Conservation (phyloP, 2,797 vertebrate species). For the Lophius americanus region DNA sequence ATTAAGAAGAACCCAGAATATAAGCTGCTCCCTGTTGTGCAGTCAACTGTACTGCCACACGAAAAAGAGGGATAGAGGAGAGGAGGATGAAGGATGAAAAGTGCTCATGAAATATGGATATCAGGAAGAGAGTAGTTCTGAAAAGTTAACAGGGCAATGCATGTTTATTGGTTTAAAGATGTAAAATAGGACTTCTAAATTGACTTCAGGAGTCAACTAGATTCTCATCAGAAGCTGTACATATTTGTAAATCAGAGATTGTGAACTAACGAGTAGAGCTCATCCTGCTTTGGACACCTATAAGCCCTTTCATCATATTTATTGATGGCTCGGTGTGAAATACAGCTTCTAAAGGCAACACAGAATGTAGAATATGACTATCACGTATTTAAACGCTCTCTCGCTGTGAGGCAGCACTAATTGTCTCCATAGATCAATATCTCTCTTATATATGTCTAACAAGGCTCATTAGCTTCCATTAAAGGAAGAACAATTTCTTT, state of each 20-base stretch:
- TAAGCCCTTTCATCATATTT: conserved; percentile 5
- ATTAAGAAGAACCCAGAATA: conserved; percentile 71
- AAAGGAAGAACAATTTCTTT: conserved; percentile 37
- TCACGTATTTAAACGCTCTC: conserved; percentile 10
- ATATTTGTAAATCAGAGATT: not conserved
- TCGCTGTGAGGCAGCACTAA: conserved; percentile 31
- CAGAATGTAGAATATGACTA: conserved; percentile 10
- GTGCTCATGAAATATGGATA: conserved; percentile 79
- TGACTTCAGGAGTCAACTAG: conserved; percentile 6
- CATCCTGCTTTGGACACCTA: not conserved
- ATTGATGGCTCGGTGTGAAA: conserved; percentile 7
- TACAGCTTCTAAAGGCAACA: conserved; percentile 5
- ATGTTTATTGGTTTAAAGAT: conserved; percentile 60
- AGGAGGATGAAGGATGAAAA: conserved; percentile 62
- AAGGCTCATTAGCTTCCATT: conserved; percentile 54
- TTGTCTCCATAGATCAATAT: conserved; percentile 35
- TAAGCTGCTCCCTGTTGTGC: conserved; percentile 77
- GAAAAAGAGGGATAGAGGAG: conserved; percentile 54
- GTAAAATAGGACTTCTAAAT: conserved; percentile 8
- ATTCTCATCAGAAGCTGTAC: not conserved
- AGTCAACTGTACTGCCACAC: conserved; percentile 69
- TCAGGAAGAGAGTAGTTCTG: conserved; percentile 53
- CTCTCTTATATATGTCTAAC: conserved; percentile 40
- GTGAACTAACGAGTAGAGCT: conserved; percentile 10
- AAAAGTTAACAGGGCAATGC: conserved; percentile 59